Evolutionary conservation across 2,888 invertebrate species (phyloP).

Genomic region (Orgyia antiqua): DNA sequence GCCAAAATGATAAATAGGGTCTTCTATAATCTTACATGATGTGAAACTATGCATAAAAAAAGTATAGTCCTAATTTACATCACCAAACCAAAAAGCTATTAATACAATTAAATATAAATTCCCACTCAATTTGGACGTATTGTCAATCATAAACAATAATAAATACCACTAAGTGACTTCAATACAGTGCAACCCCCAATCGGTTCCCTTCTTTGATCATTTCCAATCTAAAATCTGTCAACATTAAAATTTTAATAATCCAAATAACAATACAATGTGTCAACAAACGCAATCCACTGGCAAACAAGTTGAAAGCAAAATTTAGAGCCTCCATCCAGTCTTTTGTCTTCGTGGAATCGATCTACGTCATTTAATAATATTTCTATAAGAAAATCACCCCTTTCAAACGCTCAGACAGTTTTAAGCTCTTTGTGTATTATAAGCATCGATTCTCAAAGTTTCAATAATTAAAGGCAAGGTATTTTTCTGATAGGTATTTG

Average conservation of each 20-base stretch:
- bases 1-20: too few relatives aligned
- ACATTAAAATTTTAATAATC: slow-evolving; percentile 24
- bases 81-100: too few relatives aligned
- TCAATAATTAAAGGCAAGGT: slow-evolving; percentile 58
- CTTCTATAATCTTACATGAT: too few relatives aligned
- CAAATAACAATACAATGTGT: slow-evolving; percentile 28
- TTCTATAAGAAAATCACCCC: slow-evolving; percentile 56
- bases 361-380: slow-evolving; percentile 61
- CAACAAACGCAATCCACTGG: slow-evolving; percentile 38
- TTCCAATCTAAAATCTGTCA: slow-evolving; percentile 2
- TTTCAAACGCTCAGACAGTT: slow-evolving; percentile 22
- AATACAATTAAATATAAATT: too few relatives aligned
- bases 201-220: slow-evolving; percentile 4
- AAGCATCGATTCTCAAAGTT: slow-evolving; percentile 43
- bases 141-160: too few relatives aligned
- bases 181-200: slow-evolving; percentile 1
- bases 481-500: too few relatives aligned
- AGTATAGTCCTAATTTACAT: too few relatives aligned
- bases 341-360: slow-evolving; percentile 57
- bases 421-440: slow-evolving; percentile 54
- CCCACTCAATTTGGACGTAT: too few relatives aligned
- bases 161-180: too few relatives aligned
- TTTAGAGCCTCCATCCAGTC: slow-evolving; percentile 33
- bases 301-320: slow-evolving; percentile 52
- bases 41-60: too few relatives aligned